Evolutionary conservation across 2,888 invertebrate species (phyloP), one percentile per base, ranked within the genome.

Genomic region (Nomada fabriciana): DNA sequence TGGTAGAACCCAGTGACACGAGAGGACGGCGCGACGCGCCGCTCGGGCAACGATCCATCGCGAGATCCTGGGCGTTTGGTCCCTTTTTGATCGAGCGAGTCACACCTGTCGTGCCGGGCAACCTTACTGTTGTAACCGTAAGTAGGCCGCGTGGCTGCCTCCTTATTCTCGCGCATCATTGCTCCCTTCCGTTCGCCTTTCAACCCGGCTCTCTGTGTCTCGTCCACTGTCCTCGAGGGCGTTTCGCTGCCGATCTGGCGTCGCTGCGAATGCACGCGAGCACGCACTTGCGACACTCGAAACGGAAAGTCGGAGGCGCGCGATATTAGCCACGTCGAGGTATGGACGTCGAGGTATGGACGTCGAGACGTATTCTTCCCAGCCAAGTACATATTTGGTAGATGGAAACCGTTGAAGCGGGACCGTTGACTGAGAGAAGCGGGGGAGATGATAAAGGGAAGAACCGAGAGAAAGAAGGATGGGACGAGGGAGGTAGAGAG

Each of bases 91-190:
- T 36, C 15, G 47, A 13, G 47, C 55, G 55, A 80, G 72, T 23
- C 80, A 88, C 91, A 91, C 91, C 91, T 91, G 90, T 88, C 89
- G 80, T 7, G 47, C 47, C 47, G 68, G 77, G 55, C 76, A 89
- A 91, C n/a, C n/a, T n/a, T n/a, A n/a, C n/a, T n/a, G n/a, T n/a
- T n/a, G n/a, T n/a, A n/a, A n/a, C 89, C 36, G 9, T 36, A 36
- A 36, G 86, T 90, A 87, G 90, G 91, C 89, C 91, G 89, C 89
- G 84, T 82, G 88, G 82, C 80, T 77, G 72, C 71, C 65, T 71
- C 71, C 82, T 80, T 83, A 64, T 82, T 73, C 81, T 81, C 84
- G 77, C 68, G 76, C 84, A 82, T 87, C 85, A 85, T 85, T 72
- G 65, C 81, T 64, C 43, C 69, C 43, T 61, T 63, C 61, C 60